These are phyloP conservation scores for Diabrotica balteata DNA, from an alignment of 2,888 invertebrate genomes.

Conservation along the genomic window DNA sequence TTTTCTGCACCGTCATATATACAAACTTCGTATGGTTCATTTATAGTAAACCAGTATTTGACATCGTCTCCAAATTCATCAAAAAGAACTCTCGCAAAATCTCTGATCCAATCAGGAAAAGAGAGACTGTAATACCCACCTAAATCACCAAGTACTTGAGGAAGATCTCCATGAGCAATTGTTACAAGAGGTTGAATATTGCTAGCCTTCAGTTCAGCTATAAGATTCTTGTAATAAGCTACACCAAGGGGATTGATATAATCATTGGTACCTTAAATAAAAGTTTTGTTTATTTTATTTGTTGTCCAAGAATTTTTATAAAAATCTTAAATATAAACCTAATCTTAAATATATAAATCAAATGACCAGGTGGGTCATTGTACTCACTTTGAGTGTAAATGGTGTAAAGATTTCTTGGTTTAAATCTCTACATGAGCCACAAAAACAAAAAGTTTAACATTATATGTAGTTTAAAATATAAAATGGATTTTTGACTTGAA, in stretches of 20 bases:
- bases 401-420: neutral
- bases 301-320: too few species aligned
- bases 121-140: constrained; percentile 23
- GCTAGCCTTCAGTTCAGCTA: constrained; percentile 15
- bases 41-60: constrained; percentile 29
- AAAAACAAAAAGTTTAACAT: too few species aligned
- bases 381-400: too few species aligned
- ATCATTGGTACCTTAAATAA: constrained; percentile 14
- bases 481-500: too few species aligned
- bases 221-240: constrained; percentile 19
- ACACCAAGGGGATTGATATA: constrained; percentile 17
- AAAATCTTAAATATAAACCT: too few species aligned
- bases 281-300: neutral
- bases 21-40: constrained; percentile 26
- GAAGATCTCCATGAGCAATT: constrained; percentile 26
- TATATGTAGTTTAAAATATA: too few species aligned
- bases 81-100: constrained; percentile 23
- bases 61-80: constrained; percentile 25
- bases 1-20: constrained; percentile 18
- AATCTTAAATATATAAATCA: too few species aligned
- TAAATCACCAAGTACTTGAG: constrained; percentile 21
- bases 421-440: neutral
- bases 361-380: too few species aligned
- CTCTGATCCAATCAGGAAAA: constrained; percentile 20
- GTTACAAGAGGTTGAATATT: constrained; percentile 28